Percentiles rank a stretch among this genome's conserved stretches.
Conservation (phyloP, 2,797 vertebrate species). For the Labeo calbasu region DNA sequence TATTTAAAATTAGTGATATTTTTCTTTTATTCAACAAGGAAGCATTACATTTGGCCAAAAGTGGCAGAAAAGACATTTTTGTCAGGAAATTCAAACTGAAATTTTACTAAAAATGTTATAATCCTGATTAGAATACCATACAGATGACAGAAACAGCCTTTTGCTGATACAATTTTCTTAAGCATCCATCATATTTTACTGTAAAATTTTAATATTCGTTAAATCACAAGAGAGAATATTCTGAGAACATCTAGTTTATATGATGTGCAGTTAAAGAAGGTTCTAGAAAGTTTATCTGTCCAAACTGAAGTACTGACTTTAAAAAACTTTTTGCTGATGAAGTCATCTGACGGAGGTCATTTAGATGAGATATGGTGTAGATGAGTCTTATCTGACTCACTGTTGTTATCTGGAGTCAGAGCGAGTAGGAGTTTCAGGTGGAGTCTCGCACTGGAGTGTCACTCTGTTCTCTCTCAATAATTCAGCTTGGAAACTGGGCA, state of each 20-base stretch:
- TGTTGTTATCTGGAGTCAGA: constrained; percentile 15
- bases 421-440: constrained; percentile 36
- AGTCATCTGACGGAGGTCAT: background rate
- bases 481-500: constrained; percentile 80
- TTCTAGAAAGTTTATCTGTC: background rate
- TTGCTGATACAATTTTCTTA: background rate
- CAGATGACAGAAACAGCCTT: background rate
- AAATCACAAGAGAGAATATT: background rate
- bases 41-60: background rate
- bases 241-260: background rate
- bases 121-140: background rate
- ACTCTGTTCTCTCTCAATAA: constrained; percentile 71
- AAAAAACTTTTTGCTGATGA: background rate
- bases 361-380: constrained; percentile 24
- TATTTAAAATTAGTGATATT: background rate
- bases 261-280: background rate
- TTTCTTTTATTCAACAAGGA: background rate
- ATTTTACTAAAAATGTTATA: no score
- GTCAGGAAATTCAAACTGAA: no score
- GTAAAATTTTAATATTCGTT: background rate
- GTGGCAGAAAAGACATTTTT: background rate
- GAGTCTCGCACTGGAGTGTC: constrained; percentile 17
- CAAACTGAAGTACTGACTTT: background rate
- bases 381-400: constrained; percentile 31
- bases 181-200: background rate